Evolutionary conservation across 2,888 invertebrate species (phyloP), one percentile per base, ranked within the genome.

Genomic region (Drosophila peninsularis): DNA sequence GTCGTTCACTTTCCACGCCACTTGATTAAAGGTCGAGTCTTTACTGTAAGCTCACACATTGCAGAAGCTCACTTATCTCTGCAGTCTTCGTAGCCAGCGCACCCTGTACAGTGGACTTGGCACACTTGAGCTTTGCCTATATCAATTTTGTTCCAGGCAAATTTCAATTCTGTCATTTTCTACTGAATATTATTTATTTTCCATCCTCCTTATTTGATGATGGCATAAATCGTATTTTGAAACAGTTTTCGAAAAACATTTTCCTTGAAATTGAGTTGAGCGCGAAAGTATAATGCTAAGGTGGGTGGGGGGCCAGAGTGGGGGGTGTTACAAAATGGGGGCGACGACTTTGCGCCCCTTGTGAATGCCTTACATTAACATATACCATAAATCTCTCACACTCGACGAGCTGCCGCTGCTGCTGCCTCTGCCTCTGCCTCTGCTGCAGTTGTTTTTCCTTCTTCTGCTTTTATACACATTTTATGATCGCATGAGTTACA

Each of bases 151-250:
- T 36, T 14, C 4, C 3, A 44, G 10, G 55, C 7, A 53, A 71
- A 75, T 76, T 71, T 71, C 44, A 62, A 58, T 76, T 67, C 61
- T 30, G 66, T 34, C 67, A 71, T 71, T 75, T 66, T 71, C 36
- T 60, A 47, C 30, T 30, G 17, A 7, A 47, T 36, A 50, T 45
- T 27, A 27, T 45, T 27, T 45, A 45, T 45, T 50, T 19, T 19
- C 5, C 39, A 19, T 17, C 17, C 32, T 13, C 11, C 5, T 42
- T 21, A 60, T 57, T 66, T 61, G 62, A 62, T 47, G 62, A 67
- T 58, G 58, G 71, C 76, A 71, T 71, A 75, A 75, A 75, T 71
- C 71, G 76, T 44, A 62, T 76, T 71, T 75, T 67, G 76, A 75
- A 76, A 75, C 71, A 52, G 66, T 71, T 74, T 41, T 54, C 54